Evolutionary conservation across 2,888 invertebrate species (phyloP).

Genomic region (Sisyra terminalis): DNA sequence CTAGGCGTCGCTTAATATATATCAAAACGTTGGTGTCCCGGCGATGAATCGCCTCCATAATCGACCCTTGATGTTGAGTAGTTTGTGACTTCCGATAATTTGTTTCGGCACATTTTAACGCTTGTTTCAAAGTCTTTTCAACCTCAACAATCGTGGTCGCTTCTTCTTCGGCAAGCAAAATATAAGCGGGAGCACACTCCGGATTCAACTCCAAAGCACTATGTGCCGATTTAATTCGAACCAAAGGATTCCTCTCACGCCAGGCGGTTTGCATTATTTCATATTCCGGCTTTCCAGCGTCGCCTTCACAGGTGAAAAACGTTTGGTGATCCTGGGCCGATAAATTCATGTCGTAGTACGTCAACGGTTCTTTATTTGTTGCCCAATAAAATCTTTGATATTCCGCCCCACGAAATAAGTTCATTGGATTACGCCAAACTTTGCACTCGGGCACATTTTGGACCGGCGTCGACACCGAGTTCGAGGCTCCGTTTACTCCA

Average conservation of each 20-base stretch:
- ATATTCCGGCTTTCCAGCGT: constrained; percentile 73
- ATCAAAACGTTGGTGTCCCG: constrained; percentile 87
- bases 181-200: constrained; percentile 89
- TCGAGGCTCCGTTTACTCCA: constrained; percentile 13
- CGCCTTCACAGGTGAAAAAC: constrained; percentile 84
- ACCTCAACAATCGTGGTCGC: constrained; percentile 81
- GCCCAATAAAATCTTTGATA: constrained; percentile 89
- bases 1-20: constrained; percentile 82
- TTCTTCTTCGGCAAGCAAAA: constrained; percentile 92
- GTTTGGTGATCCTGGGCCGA: constrained; percentile 98
- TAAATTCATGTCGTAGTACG: constrained; percentile 98
- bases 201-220: constrained; percentile 72
- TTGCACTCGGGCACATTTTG: constrained; percentile 62
- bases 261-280: constrained; percentile 94
- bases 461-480: constrained; percentile 24
- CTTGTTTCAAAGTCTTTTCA: constrained; percentile 68
- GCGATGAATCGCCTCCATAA: constrained; percentile 62
- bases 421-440: constrained; percentile 93
- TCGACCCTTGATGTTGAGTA: constrained; percentile 55
- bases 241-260: constrained; percentile 84
- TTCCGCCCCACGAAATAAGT: constrained; percentile 89
- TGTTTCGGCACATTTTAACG: constrained; percentile 67
- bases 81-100: constrained; percentile 69
- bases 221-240: constrained; percentile 80
- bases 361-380: constrained; percentile 85